Evolutionary conservation across 2,113 vertebrate species (phyloP).

Genomic region (Epinephelus moara): DNA sequence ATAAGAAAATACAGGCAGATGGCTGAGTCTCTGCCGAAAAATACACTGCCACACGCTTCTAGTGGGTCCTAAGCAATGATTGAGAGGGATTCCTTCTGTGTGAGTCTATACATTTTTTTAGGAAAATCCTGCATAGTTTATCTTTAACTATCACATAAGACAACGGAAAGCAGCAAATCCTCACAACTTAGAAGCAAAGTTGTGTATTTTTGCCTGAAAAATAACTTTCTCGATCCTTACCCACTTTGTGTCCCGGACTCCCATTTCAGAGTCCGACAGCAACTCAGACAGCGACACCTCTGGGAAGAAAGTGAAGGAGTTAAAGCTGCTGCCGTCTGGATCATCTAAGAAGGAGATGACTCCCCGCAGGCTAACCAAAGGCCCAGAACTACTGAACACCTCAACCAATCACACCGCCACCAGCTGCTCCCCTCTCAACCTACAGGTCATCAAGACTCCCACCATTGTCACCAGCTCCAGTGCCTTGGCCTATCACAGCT

Average conservation of each 20-base stretch:
- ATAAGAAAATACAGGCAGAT: too few species aligned
- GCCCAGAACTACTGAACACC: slow-evolving; percentile 85
- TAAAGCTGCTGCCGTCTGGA: slow-evolving; percentile 89
- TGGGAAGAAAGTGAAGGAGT: slow-evolving; percentile 90
- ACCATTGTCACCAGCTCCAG: slow-evolving; percentile 91
- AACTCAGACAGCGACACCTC: slow-evolving; percentile 97
- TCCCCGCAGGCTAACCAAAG: slow-evolving; percentile 89
- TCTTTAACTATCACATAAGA: background rate
- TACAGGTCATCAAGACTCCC: slow-evolving; percentile 92
- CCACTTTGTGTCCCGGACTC: slow-evolving; percentile 1
- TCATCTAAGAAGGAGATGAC: slow-evolving; percentile 91
- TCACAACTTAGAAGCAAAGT: background rate
- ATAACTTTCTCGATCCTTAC: background rate
- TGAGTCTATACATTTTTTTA: too few species aligned
- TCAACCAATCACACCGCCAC: slow-evolving; percentile 85
- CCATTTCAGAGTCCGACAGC: slow-evolving; percentile 92
- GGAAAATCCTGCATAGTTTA: too few species aligned
- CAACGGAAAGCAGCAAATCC: background rate
- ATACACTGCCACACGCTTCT: too few species aligned
- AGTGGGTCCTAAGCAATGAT: too few species aligned
- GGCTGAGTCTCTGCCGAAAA: too few species aligned
- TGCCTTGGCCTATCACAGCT: slow-evolving; percentile 91
- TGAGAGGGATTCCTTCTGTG: too few species aligned
- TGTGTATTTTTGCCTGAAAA: background rate
- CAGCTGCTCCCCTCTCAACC: slow-evolving; percentile 93